Percentiles rank a stretch among this genome's conserved stretches.
Evolutionary conservation across 2,113 vertebrate genomes (phyloP).

Genomic region (Thomomys bottae): DNA sequence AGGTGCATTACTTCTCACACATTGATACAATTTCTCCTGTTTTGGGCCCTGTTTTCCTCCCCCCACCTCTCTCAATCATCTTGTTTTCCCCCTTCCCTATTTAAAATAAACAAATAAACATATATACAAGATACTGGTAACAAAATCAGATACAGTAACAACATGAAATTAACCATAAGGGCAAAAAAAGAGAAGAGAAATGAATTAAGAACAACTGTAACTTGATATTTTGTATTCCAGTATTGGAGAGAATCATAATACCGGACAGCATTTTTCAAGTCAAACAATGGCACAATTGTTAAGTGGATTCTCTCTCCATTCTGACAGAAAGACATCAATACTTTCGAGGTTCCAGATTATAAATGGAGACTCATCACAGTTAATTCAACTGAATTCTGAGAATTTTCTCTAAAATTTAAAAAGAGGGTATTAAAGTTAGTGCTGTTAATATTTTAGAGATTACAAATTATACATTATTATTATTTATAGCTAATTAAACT

Average conservation of each 20-base stretch:
- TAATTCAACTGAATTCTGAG: background rate
- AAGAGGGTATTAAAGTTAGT: background rate
- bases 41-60: no score
- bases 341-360: background rate
- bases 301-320: background rate
- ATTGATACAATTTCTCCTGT: no score
- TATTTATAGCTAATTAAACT: no score
- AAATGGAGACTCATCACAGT: background rate
- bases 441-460: background rate
- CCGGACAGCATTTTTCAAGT: background rate
- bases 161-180: no score
- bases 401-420: background rate
- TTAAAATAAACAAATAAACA: no score
- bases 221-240: background rate
- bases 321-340: background rate
- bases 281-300: background rate
- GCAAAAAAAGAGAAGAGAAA: no score
- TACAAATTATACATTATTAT: background rate
- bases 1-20: no score
- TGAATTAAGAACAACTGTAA: no score
- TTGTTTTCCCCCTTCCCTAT: no score
- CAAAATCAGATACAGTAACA: no score
- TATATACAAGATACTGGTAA: no score
- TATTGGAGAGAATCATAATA: background rate
- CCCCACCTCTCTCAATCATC: no score